Conservation (phyloP, 1,140 invertebrate genomes). For the Drosophila albomicans region DNA sequence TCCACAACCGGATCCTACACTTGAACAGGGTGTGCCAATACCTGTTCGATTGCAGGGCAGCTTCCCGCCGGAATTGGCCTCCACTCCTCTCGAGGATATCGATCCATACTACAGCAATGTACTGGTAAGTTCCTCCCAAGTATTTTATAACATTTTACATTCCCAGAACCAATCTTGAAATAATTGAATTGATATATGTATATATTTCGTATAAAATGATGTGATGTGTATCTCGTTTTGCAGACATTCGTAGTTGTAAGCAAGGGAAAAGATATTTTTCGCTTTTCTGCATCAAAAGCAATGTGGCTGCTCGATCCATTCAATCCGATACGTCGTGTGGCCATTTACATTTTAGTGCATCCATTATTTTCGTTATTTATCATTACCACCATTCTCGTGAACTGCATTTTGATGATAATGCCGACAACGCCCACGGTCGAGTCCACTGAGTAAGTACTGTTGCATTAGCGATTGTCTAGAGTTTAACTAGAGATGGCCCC, state of each 20-base stretch:
- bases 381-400: constrained; percentile 98
- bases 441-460: constrained; percentile 96
- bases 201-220: too few relatives aligned
- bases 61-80: constrained; percentile 95
- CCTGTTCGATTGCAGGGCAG: constrained; percentile 94
- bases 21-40: constrained; percentile 96
- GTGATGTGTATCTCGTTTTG: constrained; percentile 75
- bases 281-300: constrained; percentile 98
- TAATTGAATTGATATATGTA: too few relatives aligned
- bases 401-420: constrained; percentile 99
- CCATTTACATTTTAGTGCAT: constrained; percentile 99
- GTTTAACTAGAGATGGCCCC: constrained; percentile 24
- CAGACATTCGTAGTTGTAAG: constrained; percentile 99
- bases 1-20: constrained; percentile 95
- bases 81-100: constrained; percentile 97
- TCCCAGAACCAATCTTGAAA: too few relatives aligned
- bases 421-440: constrained; percentile 96
- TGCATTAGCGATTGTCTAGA: constrained; percentile 1
- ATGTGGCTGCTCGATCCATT: constrained; percentile 98
- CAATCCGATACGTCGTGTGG: constrained; percentile 97
- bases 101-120: constrained; percentile 96
- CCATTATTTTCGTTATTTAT: constrained; percentile 98
- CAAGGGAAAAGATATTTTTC: constrained; percentile 99
- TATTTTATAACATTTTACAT: too few relatives aligned
- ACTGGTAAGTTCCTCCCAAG: constrained; percentile 88